A percentile compares a stretch with the other conserved stretches of the same genome.
Conservation (phyloP, 2,888 invertebrate genomes). For the Drosophila neonasuta region DNA sequence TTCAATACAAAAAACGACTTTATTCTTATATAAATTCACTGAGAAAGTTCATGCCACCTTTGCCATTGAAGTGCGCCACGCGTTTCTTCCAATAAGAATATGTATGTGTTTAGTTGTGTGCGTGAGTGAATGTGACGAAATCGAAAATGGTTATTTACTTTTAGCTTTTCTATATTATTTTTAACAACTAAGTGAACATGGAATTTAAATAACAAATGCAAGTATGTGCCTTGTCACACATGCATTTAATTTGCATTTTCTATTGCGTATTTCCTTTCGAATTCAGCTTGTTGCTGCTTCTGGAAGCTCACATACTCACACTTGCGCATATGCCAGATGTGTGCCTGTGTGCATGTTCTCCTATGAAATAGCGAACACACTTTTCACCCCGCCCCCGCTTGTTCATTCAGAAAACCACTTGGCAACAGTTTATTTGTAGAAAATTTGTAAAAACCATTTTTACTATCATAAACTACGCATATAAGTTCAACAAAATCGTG, state of each 20-base stretch:
- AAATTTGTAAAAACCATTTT: conserved; percentile 10
- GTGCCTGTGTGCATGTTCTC: conserved; percentile 3
- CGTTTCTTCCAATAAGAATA: conserved; percentile 57
- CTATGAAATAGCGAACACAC: conserved; percentile 46
- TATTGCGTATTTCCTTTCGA: not conserved
- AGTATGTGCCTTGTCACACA: not conserved
- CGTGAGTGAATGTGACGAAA: conserved; percentile 51
- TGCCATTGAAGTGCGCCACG: conserved; percentile 59
- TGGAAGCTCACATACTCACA: conserved; percentile 48
- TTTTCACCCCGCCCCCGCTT: conserved; percentile 17
- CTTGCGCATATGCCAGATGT: conserved; percentile 1
- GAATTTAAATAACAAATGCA: not conserved
- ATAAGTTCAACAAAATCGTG: not conserved
- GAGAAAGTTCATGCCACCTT: conserved; percentile 12
- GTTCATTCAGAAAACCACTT: conserved; percentile 43
- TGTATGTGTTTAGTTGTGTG: conserved; percentile 6
- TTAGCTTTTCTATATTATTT: not conserved
- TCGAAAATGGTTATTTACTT: conserved; percentile 43
- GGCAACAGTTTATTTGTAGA: conserved; percentile 43
- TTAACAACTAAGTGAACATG: not conserved
- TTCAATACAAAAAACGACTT: conserved; percentile 53
- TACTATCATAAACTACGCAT: not conserved
- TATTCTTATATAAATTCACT: conserved; percentile 27
- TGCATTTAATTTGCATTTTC: not conserved
- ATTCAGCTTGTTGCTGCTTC: conserved; percentile 50